Evolutionary conservation across 2,113 vertebrate species (phyloP).

Genomic region (Hystrix cristata): DNA sequence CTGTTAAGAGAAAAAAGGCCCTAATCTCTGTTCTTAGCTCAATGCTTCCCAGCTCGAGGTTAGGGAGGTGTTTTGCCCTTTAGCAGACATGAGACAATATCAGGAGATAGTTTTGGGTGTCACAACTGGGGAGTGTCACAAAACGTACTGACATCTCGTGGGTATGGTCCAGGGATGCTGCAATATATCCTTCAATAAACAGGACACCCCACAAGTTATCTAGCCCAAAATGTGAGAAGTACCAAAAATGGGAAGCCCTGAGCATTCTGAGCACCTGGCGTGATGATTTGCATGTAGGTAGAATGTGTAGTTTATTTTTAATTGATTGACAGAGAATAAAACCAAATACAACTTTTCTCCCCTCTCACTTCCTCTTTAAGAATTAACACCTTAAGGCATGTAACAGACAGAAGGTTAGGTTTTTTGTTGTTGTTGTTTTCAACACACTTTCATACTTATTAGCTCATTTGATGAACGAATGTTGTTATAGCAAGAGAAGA

Average conservation of each 20-base stretch:
- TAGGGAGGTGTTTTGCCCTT: background rate
- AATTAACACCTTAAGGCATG: background rate
- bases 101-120: background rate
- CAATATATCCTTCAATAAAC: background rate
- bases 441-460: background rate
- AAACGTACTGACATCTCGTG: background rate
- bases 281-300: background rate
- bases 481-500: background rate
- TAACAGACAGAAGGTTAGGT: background rate
- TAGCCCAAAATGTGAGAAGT: background rate
- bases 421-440: background rate
- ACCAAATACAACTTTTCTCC: background rate
- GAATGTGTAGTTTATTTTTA: background rate
- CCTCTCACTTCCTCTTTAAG: background rate
- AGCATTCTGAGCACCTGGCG: accelerated
- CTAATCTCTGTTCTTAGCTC: background rate
- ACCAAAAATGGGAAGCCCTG: background rate
- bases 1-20: background rate
- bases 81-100: background rate
- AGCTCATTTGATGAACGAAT: background rate
- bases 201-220: background rate
- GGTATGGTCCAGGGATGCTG: background rate
- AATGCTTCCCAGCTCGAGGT: background rate
- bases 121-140: background rate
- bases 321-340: background rate